Evolutionary conservation across 64 coral and sea anemone genomes (phyloP), one percentile per base, ranked within the genome.

Genomic region (Hydrozoanthus tunicans): DNA sequence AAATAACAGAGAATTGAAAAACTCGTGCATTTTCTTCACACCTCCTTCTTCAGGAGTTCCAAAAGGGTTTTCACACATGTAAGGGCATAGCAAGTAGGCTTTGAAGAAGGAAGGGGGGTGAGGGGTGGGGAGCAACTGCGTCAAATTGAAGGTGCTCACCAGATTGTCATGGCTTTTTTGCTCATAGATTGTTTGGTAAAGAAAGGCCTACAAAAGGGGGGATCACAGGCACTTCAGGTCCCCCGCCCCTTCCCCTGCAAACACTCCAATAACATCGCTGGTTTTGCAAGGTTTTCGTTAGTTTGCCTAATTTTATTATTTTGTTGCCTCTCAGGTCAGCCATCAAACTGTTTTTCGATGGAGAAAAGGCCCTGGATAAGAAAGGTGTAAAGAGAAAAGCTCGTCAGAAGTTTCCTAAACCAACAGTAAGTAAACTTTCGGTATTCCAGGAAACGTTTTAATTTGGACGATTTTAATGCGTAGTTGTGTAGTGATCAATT

Each of bases 291-390:
- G 62, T 43, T 69, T 20, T 69, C 4, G 15, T 69, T 69, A 75
- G 6, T 75, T 43, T 6, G 9, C 10, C 51, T 43, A 32, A 75
- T 25, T 32, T 8, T 11, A 6, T 43, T 8, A 0, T 51, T 79
- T 79, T 79, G 7, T 15, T 25, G n/a, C 15, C 15, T 23, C 54
- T 79, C 56, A 79, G 78, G 78, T 53, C 14, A 61, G 56, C 17
- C 54, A 79, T 79, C n/a, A 79, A 57, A 60, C 59, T 79, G 11
- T 25, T 79, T 58, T 79, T 79, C 11, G 20, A 79, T 79, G 78
- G 78, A 79, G 78, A 79, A 59, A 79, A 79, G 59, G 56, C 59
- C 14, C 78, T 79, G 5, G 78, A 79, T 57, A 79, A 79, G 78
- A 20, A 79, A 79, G 78, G 15, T 79, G 7, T 79, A 5, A 60